Evolutionary conservation across 2,113 vertebrate genomes (phyloP).

Genomic region (Psettodes erumei): DNA sequence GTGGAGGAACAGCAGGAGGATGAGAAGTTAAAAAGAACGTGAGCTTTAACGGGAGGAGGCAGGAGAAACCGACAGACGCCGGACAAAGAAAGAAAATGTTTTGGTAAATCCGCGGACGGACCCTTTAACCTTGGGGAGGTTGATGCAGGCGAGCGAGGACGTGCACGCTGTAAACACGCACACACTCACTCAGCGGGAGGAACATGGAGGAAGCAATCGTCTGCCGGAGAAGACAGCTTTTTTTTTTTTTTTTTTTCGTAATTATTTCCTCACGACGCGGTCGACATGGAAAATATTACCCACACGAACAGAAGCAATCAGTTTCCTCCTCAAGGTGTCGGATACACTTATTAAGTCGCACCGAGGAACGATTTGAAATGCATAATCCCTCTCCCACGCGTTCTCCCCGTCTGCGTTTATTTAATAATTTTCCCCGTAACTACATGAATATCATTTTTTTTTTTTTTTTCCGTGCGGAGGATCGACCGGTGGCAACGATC

Average conservation of each 20-base stretch:
- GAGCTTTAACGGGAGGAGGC: too few species aligned
- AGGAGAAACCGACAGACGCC: too few species aligned
- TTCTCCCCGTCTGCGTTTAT: slow-evolving; percentile 46
- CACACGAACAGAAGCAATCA: slow-evolving; percentile 74
- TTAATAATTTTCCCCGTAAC: slow-evolving; percentile 61
- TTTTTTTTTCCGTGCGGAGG: slow-evolving; percentile 15
- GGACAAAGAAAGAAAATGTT: too few species aligned
- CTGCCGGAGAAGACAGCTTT: slow-evolving; percentile 49
- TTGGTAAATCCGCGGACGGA: too few species aligned
- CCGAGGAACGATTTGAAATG: slow-evolving; percentile 64
- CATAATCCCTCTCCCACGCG: slow-evolving; percentile 60
- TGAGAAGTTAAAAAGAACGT: too few species aligned
- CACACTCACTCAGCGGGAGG: slow-evolving; percentile 22
- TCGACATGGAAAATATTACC: slow-evolving; percentile 60
- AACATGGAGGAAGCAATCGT: slow-evolving; percentile 29
- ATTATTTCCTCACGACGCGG: slow-evolving; percentile 41
- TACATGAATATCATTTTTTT: slow-evolving; percentile 61
- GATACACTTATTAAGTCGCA: slow-evolving; percentile 62
- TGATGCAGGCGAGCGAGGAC: too few species aligned
- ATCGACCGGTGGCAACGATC: slow-evolving; percentile 33
- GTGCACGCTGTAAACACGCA: too few species aligned
- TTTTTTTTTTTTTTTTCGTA: too few species aligned
- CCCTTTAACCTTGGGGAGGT: too few species aligned
- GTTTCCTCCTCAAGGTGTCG: slow-evolving; percentile 72
- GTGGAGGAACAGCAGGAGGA: too few species aligned